A percentile compares a stretch with the other conserved stretches of the same genome.
Evolutionary conservation across 2,113 vertebrate species (phyloP).

Genomic region (Naja naja): DNA sequence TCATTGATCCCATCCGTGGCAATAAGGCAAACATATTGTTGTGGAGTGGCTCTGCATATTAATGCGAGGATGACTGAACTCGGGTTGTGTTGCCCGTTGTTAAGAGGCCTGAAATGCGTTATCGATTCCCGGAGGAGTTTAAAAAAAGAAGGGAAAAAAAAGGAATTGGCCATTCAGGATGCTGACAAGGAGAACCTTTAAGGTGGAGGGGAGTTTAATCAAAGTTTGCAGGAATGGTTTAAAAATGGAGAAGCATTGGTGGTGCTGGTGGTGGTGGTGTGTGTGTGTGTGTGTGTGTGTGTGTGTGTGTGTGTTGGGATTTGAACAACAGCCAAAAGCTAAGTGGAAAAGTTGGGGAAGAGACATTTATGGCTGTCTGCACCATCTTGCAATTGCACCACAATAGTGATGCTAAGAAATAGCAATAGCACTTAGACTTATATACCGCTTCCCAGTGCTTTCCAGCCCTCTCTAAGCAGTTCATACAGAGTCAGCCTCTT

Average conservation of each 20-base stretch:
- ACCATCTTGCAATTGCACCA: too few relatives aligned
- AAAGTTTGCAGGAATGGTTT: background rate
- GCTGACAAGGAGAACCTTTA: background rate
- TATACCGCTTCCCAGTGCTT: too few relatives aligned
- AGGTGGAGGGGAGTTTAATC: background rate
- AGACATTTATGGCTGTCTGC: too few relatives aligned
- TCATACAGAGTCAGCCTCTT: too few relatives aligned
- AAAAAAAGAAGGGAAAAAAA: background rate
- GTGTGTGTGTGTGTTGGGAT: background rate
- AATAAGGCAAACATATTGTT: background rate
- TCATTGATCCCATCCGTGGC: background rate
- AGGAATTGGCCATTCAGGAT: background rate
- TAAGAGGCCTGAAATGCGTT: background rate
- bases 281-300: too few relatives aligned
- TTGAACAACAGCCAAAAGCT: background rate
- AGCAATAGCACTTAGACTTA: too few relatives aligned
- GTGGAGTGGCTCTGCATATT: background rate
- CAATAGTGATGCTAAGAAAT: too few relatives aligned
- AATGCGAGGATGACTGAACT: background rate
- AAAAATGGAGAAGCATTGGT: background rate
- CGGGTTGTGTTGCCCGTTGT: background rate
- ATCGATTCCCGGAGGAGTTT: background rate
- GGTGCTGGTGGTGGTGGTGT: background rate
- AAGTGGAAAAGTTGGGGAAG: background rate
- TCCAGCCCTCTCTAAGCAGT: too few relatives aligned